These are phyloP conservation scores for Ophioderma brevispina DNA, from an alignment of 35 echinoderm and acorn worm species.

Conservation along the genomic window DNA sequence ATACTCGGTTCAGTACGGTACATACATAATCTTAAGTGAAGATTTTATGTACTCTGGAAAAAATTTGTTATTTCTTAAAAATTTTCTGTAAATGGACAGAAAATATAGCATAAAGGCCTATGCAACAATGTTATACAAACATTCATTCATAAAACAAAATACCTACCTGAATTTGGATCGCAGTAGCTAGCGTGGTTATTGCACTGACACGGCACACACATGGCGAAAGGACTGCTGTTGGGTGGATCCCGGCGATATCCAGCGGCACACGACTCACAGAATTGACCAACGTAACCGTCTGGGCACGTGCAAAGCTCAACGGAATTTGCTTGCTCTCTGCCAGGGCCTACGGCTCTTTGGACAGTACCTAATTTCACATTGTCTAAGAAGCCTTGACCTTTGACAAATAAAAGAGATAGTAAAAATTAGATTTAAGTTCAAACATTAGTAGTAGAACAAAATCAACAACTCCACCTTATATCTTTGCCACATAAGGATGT, in stretches of 20 bases:
- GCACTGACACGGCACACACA: slow-evolving; percentile 93
- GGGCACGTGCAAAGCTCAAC: slow-evolving; percentile 95
- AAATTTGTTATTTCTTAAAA: no score
- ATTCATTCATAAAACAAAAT: no score
- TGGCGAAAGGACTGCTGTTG: slow-evolving; percentile 65
- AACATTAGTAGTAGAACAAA: no score
- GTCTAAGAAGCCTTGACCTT: slow-evolving; percentile 85
- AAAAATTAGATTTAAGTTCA: no score
- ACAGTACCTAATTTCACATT: slow-evolving; percentile 76
- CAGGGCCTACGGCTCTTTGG: slow-evolving; percentile 54
- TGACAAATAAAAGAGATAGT: no score
- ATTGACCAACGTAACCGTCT: slow-evolving; percentile 84
- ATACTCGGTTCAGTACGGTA: no score
- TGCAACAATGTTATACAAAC: neutral
- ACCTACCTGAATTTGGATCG: slow-evolving; percentile 80
- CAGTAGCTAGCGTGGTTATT: slow-evolving; percentile 86
- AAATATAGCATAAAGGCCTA: no score
- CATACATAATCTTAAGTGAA: no score
- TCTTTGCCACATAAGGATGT: no score
- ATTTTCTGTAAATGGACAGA: no score
- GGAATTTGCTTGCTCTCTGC: slow-evolving; percentile 31
- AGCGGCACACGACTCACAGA: slow-evolving; percentile 92
- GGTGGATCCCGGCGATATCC: slow-evolving; percentile 79
- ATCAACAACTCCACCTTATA: neutral
- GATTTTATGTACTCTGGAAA: no score